Conservation (phyloP, 2,797 vertebrate genomes). For the Enteromius treurensis region DNA sequence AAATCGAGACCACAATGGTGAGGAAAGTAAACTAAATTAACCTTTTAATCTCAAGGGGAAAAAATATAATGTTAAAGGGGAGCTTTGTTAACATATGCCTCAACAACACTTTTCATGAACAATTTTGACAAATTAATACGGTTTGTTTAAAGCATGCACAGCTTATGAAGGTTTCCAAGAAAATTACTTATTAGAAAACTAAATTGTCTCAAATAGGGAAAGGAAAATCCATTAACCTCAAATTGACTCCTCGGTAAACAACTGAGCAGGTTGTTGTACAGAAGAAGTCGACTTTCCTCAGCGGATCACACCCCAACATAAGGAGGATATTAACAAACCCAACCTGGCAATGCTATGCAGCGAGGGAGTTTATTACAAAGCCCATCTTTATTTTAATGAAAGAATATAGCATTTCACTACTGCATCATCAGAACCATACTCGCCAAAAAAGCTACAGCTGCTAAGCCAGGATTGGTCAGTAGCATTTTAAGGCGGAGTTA, state of each 20-base stretch:
- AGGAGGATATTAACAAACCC: slow-evolving; percentile 42
- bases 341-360: slow-evolving; percentile 21
- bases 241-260: slow-evolving; percentile 48
- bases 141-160: slow-evolving; percentile 20
- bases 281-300: slow-evolving; percentile 25
- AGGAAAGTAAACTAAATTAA: not conserved
- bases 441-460: not conserved
- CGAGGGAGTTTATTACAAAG: slow-evolving; percentile 41
- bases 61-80: not conserved
- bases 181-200: slow-evolving; percentile 47
- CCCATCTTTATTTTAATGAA: slow-evolving; percentile 54
- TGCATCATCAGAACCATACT: slow-evolving; percentile 34
- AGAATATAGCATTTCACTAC: slow-evolving; percentile 33
- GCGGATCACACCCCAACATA: slow-evolving; percentile 14
- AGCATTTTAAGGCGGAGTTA: slow-evolving; percentile 7
- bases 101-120: not conserved
- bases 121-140: not conserved
- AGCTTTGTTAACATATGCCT: slow-evolving; percentile 4
- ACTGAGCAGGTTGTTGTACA: slow-evolving; percentile 4
- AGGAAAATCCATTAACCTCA: slow-evolving; percentile 47
- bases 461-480: not conserved
- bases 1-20: not conserved
- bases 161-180: slow-evolving; percentile 2
- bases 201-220: slow-evolving; percentile 33
- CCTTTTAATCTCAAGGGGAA: not conserved